These are phyloP conservation scores for Nomada fucata DNA, from an alignment of 2,888 invertebrate species.

Conservation along the genomic window DNA sequence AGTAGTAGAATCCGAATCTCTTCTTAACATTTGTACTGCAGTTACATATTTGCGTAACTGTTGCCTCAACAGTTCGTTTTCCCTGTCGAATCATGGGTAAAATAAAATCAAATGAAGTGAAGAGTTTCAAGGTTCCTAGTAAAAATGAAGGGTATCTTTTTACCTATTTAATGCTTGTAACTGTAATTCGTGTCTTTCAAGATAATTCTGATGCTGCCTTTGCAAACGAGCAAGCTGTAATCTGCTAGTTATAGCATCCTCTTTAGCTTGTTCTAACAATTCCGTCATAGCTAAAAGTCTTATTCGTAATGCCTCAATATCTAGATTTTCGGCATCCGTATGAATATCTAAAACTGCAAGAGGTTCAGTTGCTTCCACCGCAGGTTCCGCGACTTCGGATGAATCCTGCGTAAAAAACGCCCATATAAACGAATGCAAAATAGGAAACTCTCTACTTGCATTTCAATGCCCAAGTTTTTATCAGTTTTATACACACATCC, in stretches of 20 bases:
- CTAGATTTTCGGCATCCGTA: slow-evolving; percentile 71
- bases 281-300: slow-evolving; percentile 78
- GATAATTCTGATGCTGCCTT: slow-evolving; percentile 82
- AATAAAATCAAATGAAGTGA: not conserved
- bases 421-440: not conserved
- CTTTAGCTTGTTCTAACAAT: slow-evolving; percentile 80
- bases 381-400: slow-evolving; percentile 78
- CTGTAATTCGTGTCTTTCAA: slow-evolving; percentile 83
- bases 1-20: slow-evolving; percentile 84
- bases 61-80: slow-evolving; percentile 93
- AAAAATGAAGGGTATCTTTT: slow-evolving; percentile 3
- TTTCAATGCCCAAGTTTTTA: not conserved
- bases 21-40: slow-evolving; percentile 93
- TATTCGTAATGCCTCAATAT: slow-evolving; percentile 75
- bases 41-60: slow-evolving; percentile 94
- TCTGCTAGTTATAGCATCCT: slow-evolving; percentile 80
- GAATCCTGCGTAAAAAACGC: slow-evolving; percentile 70
- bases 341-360: slow-evolving; percentile 73
- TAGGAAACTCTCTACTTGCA: not conserved
- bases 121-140: too few relatives aligned
- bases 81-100: slow-evolving; percentile 84
- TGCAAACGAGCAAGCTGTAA: slow-evolving; percentile 80
- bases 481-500: slow-evolving; percentile 76
- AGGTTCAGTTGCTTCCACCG: slow-evolving; percentile 80
- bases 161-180: slow-evolving; percentile 88